phyloP scores from a whole-genome alignment of 2,113 vertebrate genomes.

The Trematocara unimaculatum region DNA sequence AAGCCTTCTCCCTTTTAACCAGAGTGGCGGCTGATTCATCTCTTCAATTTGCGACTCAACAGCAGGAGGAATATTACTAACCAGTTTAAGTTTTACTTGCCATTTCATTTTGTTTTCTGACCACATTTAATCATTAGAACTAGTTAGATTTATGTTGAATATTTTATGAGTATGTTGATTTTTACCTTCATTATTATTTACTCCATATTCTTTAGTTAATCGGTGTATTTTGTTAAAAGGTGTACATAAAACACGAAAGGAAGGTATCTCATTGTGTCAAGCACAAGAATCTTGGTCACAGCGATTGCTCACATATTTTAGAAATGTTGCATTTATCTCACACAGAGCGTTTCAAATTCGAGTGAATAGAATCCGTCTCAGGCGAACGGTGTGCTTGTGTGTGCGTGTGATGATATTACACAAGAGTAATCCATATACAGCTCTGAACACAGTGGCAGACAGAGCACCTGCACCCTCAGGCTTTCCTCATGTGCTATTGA shows the following conservation, averaged over 20 bases:
- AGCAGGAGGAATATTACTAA: accelerated
- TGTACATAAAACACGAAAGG: background rate
- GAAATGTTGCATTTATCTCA: background rate
- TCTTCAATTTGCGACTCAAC: background rate
- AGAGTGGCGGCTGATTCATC: background rate
- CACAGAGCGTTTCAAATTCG: background rate
- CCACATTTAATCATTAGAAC: background rate
- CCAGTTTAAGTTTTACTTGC: background rate
- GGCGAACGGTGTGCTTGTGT: background rate
- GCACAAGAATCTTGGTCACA: background rate
- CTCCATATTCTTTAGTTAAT: background rate
- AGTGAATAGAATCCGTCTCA: background rate
- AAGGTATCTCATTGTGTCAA: background rate
- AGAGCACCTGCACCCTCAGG: background rate
- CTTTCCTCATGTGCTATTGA: background rate
- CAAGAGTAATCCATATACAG: background rate
- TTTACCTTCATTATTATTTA: background rate
- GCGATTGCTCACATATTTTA: background rate
- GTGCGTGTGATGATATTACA: background rate
- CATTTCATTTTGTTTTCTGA: background rate
- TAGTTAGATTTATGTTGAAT: background rate
- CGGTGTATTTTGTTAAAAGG: background rate
- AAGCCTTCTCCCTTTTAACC: background rate
- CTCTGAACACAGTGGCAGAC: background rate
- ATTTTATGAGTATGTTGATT: accelerated